Conservation (phyloP, 2,797 vertebrate species). For the Falco naumanni region DNA sequence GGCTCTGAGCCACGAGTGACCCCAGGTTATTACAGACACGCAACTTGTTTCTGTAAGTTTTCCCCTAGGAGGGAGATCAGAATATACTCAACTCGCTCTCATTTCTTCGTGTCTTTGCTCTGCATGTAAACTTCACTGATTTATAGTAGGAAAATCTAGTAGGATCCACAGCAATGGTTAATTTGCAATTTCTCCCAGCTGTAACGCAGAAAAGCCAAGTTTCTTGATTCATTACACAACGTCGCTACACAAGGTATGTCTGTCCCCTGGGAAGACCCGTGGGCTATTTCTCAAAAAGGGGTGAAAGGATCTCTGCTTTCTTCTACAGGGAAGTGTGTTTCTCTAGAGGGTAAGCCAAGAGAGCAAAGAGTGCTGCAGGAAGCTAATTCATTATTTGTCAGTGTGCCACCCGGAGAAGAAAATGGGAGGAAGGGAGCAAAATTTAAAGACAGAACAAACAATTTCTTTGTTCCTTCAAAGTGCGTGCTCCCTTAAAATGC, state of each 20-base stretch:
- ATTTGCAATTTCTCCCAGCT: not conserved
- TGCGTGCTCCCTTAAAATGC: not conserved
- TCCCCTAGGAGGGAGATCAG: not conserved
- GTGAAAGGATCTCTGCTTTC: not conserved
- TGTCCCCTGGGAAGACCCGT: not conserved
- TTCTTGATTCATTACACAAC: not conserved
- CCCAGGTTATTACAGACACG: not conserved
- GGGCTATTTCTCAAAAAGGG: not conserved
- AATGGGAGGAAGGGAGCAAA: not conserved
- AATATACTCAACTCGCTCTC: not conserved
- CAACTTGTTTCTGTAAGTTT: not conserved
- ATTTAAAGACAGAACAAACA: not conserved
- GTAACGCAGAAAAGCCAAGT: not conserved
- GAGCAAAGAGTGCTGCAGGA: not conserved
- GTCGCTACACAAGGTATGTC: accelerated
- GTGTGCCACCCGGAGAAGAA: not conserved
- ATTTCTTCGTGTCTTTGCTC: not conserved
- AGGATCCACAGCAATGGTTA: not conserved
- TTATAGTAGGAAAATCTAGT: not conserved
- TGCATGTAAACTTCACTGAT: not conserved
- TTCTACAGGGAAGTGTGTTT: accelerated
- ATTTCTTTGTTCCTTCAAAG: not conserved
- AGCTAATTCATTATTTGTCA: not conserved
- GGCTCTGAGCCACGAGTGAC: not conserved
- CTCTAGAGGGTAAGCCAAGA: not conserved